Percentiles rank a stretch among this genome's conserved stretches.
Conservation (phyloP, 2,888 invertebrate species). For the Rosalia funebris region DNA sequence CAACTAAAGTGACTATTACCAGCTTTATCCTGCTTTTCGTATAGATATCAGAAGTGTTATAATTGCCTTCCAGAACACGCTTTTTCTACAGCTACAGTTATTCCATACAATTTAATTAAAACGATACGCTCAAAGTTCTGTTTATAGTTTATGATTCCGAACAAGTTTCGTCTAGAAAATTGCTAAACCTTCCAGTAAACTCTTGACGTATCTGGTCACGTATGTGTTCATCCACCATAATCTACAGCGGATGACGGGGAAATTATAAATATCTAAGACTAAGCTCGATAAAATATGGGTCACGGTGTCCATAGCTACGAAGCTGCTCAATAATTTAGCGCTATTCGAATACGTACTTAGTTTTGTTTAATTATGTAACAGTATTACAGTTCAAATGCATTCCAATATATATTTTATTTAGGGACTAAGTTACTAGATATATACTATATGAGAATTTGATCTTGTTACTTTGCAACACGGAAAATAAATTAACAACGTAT, state of each 20-base stretch:
- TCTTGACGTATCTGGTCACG: conserved; percentile 32
- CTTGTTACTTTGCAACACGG: no score
- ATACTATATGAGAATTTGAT: no score
- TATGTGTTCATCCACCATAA: conserved; percentile 24
- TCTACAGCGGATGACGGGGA: conserved; percentile 24
- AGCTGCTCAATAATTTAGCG: background rate
- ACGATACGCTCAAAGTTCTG: conserved; percentile 1
- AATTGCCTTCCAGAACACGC: background rate
- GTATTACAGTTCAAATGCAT: no score
- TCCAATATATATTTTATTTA: no score
- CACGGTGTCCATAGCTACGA: conserved; percentile 2
- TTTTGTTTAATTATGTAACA: no score
- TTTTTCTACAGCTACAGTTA: background rate
- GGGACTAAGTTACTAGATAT: no score
- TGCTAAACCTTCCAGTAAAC: conserved; percentile 17
- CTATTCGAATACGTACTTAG: no score
- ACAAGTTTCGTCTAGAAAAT: conserved; percentile 9
- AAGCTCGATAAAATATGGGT: conserved; percentile 22
- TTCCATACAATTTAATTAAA: conserved; percentile 17
- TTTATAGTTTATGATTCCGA: conserved; percentile 16
- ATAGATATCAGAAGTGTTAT: background rate
- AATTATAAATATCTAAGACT: conserved; percentile 25
- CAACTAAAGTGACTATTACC: no score
- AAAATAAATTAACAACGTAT: no score
- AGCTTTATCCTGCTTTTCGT: no score